Evolutionary conservation across 1,140 invertebrate genomes (phyloP).

Genomic region (Pogonus chalceus): DNA sequence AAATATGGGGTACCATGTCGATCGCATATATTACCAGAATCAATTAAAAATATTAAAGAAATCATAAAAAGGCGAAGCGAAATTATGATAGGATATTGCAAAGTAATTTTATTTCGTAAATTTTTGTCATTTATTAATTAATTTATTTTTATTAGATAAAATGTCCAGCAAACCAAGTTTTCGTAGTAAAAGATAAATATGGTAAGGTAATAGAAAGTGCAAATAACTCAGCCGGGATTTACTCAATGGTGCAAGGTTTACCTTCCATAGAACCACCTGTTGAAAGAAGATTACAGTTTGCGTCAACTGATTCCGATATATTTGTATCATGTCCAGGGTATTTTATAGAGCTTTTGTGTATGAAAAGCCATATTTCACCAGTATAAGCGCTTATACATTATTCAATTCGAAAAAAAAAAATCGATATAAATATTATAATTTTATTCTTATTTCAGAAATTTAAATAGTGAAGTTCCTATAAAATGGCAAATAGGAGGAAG

Average conservation of each 20-base stretch:
- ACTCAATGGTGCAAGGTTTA: slow-evolving; percentile 41
- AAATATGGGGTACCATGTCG: slow-evolving; percentile 49
- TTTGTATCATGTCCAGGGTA: slow-evolving; percentile 46
- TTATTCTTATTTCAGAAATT: slow-evolving; percentile 30
- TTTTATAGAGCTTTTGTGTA: too few species aligned
- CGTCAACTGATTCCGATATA: slow-evolving; percentile 30
- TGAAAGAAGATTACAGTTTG: slow-evolving; percentile 37
- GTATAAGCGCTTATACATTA: slow-evolving; percentile 5
- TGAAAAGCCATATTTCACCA: slow-evolving; percentile 14
- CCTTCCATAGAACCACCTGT: slow-evolving; percentile 36
- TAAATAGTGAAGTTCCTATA: slow-evolving; percentile 38
- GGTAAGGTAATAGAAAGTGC: slow-evolving; percentile 45
- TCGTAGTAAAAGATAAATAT: slow-evolving; percentile 40
- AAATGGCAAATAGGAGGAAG: slow-evolving; percentile 40
- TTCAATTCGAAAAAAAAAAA: background rate
- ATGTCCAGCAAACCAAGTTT: slow-evolving; percentile 39
- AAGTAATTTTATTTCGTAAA: slow-evolving; percentile 32
- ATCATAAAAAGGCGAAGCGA: slow-evolving; percentile 42
- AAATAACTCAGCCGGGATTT: slow-evolving; percentile 50
- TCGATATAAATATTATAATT: slow-evolving; percentile 10
- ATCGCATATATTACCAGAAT: slow-evolving; percentile 40
- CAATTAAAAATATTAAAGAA: slow-evolving; percentile 31
- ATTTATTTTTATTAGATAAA: slow-evolving; percentile 31
- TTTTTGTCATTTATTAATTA: background rate
- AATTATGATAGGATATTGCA: slow-evolving; percentile 47